Evolutionary conservation across 1,140 invertebrate species (phyloP).

Genomic region (Drosophila persimilis): DNA sequence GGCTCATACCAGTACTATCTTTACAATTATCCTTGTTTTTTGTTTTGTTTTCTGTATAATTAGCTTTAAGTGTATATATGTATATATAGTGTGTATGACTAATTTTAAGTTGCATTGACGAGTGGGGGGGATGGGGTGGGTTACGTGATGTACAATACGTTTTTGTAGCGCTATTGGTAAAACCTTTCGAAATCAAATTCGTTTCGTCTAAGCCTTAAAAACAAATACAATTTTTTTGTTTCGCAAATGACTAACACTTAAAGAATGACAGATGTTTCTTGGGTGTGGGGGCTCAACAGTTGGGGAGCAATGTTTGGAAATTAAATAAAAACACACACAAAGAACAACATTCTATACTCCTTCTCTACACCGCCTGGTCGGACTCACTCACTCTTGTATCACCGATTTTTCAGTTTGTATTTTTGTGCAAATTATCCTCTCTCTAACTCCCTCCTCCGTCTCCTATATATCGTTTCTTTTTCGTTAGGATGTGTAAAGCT

Average conservation of each 20-base stretch:
- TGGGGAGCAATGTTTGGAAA: too few species aligned
- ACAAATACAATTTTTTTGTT: constrained; percentile 14
- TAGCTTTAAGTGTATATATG: constrained; percentile 1
- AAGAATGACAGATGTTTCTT: constrained; percentile 9
- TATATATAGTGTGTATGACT: constrained; percentile 50
- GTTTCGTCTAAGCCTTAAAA: constrained; percentile 40
- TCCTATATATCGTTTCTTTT: not conserved
- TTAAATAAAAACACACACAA: too few species aligned
- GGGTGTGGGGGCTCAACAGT: not conserved
- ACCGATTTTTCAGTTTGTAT: constrained; percentile 43
- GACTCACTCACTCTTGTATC: constrained; percentile 53
- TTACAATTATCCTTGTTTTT: constrained; percentile 50
- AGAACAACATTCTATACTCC: too few species aligned
- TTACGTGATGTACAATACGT: constrained; percentile 57
- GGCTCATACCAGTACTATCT: constrained; percentile 34
- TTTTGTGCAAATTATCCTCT: constrained; percentile 33
- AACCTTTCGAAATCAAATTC: constrained; percentile 24
- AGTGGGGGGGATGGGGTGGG: constrained; percentile 31
- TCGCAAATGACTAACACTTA: constrained; percentile 19
- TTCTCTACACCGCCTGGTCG: constrained; percentile 9
- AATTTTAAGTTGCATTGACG: constrained; percentile 63
- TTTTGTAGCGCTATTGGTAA: constrained; percentile 36
- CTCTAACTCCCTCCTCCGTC: not conserved
- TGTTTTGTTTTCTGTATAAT: constrained; percentile 8
- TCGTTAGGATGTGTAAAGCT: constrained; percentile 44